These are phyloP conservation scores for Dendrocincla fuliginosa DNA, from an alignment of 2,797 vertebrate species.

Conservation along the genomic window DNA sequence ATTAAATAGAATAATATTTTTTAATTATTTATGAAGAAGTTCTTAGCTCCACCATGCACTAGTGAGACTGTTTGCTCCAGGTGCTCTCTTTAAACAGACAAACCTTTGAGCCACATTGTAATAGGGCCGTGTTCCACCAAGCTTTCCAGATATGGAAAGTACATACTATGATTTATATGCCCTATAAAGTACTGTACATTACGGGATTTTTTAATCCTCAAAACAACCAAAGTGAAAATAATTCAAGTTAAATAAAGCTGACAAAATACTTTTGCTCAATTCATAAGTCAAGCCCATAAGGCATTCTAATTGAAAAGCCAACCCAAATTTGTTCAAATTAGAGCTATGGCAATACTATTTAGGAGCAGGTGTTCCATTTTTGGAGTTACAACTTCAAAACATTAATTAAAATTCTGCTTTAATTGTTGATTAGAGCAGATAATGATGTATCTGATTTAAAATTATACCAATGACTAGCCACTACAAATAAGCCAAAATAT, in stretches of 20 bases:
- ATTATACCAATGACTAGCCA: neutral
- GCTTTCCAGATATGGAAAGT: neutral
- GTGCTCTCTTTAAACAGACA: neutral
- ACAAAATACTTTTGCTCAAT: neutral
- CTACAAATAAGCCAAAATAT: neutral
- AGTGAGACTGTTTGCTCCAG: neutral
- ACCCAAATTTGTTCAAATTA: neutral
- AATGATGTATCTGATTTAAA: neutral
- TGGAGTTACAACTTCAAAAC: neutral
- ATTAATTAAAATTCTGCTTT: neutral
- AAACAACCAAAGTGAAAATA: neutral
- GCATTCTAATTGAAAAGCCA: neutral
- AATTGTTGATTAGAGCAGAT: neutral
- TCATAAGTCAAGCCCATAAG: neutral
- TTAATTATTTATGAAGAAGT: neutral
- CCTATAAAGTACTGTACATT: neutral
- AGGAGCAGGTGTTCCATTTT: neutral
- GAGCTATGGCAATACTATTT: neutral
- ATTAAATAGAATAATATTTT: neutral
- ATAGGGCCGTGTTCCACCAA: neutral
- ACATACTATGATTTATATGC: neutral
- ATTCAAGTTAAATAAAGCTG: neutral
- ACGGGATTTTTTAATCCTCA: too few relatives aligned
- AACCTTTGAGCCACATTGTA: neutral
- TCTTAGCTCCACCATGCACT: neutral